These are phyloP conservation scores for Rhabdomys dilectus DNA, from an alignment of 2,113 vertebrate genomes.

Conservation along the genomic window DNA sequence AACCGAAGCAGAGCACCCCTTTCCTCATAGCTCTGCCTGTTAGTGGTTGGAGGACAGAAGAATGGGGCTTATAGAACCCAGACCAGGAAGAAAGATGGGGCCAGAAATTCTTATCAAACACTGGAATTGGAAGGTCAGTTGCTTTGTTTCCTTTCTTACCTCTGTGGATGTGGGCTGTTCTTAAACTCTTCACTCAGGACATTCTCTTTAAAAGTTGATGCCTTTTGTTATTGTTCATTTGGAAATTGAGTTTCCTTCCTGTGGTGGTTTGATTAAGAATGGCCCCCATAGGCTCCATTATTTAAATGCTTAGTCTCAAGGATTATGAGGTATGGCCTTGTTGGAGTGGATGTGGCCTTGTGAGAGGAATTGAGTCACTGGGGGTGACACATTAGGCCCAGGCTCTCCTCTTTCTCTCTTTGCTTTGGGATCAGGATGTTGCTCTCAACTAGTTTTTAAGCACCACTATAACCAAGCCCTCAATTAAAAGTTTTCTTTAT, in stretches of 20 bases:
- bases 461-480: background rate
- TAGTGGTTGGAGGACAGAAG: background rate
- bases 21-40: background rate
- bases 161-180: background rate
- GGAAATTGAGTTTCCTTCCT: slow-evolving; percentile 37
- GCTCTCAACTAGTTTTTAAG: background rate
- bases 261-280: background rate
- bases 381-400: background rate
- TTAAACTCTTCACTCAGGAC: background rate
- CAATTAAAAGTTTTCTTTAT: background rate
- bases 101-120: background rate
- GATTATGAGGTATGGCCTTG: background rate
- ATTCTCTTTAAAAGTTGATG: background rate
- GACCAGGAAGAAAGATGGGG: background rate
- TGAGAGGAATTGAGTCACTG: background rate
- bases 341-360: background rate
- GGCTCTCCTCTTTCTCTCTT: background rate
- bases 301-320: background rate
- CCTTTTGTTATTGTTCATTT: slow-evolving; percentile 29
- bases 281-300: background rate
- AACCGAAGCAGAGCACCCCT: background rate
- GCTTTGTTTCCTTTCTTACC: background rate
- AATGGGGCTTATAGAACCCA: background rate
- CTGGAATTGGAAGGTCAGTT: background rate
- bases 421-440: background rate